Evolutionary conservation across 2,888 invertebrate genomes (phyloP), one percentile per base, ranked within the genome.

Genomic region (Lottia gigantea): DNA sequence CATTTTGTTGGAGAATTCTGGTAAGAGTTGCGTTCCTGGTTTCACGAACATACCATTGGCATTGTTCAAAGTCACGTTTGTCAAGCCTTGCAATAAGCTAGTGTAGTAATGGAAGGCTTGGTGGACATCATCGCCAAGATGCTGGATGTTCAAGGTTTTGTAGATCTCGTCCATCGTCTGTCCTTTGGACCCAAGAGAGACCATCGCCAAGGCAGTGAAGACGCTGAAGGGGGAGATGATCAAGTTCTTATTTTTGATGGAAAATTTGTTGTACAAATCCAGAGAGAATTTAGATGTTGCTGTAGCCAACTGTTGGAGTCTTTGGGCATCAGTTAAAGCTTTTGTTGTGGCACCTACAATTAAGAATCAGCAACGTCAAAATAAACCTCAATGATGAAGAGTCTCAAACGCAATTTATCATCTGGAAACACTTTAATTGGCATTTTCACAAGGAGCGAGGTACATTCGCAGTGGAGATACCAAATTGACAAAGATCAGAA

Each of bases 191-290:
- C 88, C 88, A 4, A 81, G 76, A 61, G 79, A 82, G 16, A 84
- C 79, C 83, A 88, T 85, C 63, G 83, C 82, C 69, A 88, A 72
- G 14, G 87, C 85, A 12, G 82, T 78, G 66, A 82, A 81, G 23
- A 89, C 81, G 68, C 87, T 87, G 67, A 84, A 74, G 4, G 89
- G 88, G 2, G 88, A 89, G 61, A 87, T 76, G 49, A 87, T 81
- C 15, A 85, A 19, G 46, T 75, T 68, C 23, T 46, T 19, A 31
- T 16, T 31, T 15, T 61, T 23, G 23, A n/a, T 6, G 8, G 55
- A 45, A 2, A 67, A 25, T 23, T 67, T 61, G 23, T 67, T 67
- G 61, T 67, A 61, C 31, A 67, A 40, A n/a, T 67, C 55, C 19
- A 55, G 19, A 14, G 55, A 55, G 12, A 55, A 55, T 23, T 55